phyloP scores from a whole-genome alignment of 2,113 vertebrate genomes.

The Syrmaticus mikado region DNA sequence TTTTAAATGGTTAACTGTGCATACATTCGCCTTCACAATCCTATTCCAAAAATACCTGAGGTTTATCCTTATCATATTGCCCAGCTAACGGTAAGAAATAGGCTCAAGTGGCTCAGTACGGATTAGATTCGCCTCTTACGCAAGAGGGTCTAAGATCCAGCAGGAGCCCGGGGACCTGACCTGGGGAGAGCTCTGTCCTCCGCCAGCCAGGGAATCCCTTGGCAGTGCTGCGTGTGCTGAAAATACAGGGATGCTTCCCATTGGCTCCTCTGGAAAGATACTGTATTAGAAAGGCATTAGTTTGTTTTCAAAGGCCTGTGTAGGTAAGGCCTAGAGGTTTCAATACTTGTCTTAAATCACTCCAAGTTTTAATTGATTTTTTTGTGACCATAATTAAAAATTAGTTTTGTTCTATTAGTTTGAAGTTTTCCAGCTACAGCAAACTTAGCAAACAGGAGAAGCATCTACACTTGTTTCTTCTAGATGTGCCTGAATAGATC shows the following conservation, averaged over 20 bases:
- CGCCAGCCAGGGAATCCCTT: constrained; percentile 31
- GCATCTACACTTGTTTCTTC: not conserved
- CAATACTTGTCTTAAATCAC: not conserved
- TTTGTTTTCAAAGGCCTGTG: not conserved
- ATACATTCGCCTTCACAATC: constrained; percentile 15
- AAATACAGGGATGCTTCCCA: not conserved
- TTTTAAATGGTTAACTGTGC: constrained; percentile 21
- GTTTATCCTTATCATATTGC: constrained; percentile 68
- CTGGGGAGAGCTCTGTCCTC: not conserved
- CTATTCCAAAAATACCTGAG: constrained; percentile 63
- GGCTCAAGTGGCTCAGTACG: constrained; percentile 48
- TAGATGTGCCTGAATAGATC: not conserved
- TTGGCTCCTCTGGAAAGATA: not conserved
- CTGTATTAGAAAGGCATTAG: not conserved
- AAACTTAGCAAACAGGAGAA: not conserved
- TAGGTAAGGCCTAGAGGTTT: not conserved
- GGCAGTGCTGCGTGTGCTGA: not conserved
- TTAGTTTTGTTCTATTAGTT: not conserved
- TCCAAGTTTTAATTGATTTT: not conserved
- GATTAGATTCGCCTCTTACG: constrained; percentile 59
- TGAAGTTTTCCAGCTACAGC: not conserved
- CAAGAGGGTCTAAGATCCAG: constrained; percentile 31
- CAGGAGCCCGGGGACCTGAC: not conserved
- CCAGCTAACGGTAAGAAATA: constrained; percentile 48
- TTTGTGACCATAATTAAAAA: not conserved